Evolutionary conservation across 37 sponge, comb jelly and placozoan species (phyloP), one percentile per base, ranked within the genome.

Genomic region (Mnemiopsis leidyi): DNA sequence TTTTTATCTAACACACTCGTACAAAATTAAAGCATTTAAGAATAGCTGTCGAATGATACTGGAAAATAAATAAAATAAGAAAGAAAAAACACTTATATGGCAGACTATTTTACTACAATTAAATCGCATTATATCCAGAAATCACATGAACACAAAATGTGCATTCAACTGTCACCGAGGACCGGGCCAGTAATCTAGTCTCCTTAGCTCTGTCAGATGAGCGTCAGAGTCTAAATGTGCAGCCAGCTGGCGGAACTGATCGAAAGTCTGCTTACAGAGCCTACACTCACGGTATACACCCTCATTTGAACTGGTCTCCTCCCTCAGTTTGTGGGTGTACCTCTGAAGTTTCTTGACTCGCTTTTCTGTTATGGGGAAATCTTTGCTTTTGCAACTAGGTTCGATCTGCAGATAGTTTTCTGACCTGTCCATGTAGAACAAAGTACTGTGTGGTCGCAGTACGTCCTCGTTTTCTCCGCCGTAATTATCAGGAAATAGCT

Each of bases 111-210:
- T n/a, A n/a, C n/a, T n/a, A n/a, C n/a, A n/a, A n/a, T n/a, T n/a
- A n/a, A n/a, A n/a, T n/a, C n/a, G n/a, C n/a, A n/a, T n/a, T n/a
- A n/a, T n/a, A n/a, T n/a, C n/a, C n/a, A n/a, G n/a, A n/a, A n/a
- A n/a, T n/a, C n/a, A n/a, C n/a, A n/a, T n/a, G n/a, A n/a, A n/a
- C n/a, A n/a, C n/a, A n/a, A n/a, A n/a, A n/a, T n/a, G n/a, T n/a
- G n/a, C n/a, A n/a, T n/a, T n/a, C n/a, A n/a, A n/a, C n/a, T 5
- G 20, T 71, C 75, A 29, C 30, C 75, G 5, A 71, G 75, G 23
- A 71, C 3, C 23, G 31, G 75, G 1, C 90, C 90, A 85, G 3
- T 40, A 33, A 40, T 85, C 90, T 23, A 85, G 90, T n/a, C 90
- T 35, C 26, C 90, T 13, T 1, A 16, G 0, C 90, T 85, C 90